Evolutionary conservation across 2,888 invertebrate species (phyloP).

Genomic region (Lepidochitona cinerea): DNA sequence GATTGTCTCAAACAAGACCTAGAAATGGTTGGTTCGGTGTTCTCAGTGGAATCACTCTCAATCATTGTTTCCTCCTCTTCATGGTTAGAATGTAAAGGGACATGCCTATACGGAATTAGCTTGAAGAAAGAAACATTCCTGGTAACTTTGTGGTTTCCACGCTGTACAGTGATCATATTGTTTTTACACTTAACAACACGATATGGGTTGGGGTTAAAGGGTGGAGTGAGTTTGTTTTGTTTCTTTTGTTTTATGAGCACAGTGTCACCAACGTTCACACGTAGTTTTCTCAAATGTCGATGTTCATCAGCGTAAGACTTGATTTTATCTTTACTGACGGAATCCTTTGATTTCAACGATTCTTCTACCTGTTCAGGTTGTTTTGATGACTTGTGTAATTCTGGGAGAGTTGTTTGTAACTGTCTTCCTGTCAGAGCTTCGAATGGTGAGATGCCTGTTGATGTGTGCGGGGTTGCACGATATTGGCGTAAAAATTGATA

Average conservation of each 20-base stretch:
- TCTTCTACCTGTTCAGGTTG: too few species aligned
- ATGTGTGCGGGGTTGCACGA: slow-evolving; percentile 20
- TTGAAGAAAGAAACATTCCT: slow-evolving; percentile 1
- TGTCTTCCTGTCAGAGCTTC: not conserved
- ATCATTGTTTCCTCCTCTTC: too few species aligned
- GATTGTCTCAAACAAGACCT: too few species aligned
- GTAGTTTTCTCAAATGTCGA: not conserved
- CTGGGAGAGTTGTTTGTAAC: not conserved
- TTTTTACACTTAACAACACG: not conserved
- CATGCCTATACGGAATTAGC: too few species aligned
- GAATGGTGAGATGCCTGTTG: slow-evolving; percentile 7
- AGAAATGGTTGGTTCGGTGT: too few species aligned
- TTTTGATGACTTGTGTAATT: too few species aligned
- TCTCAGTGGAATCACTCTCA: too few species aligned
- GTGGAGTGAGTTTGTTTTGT: not conserved
- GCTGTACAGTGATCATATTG: not conserved
- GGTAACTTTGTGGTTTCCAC: not conserved
- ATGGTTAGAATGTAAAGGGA: too few species aligned
- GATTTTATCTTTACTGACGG: not conserved
- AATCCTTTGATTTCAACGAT: not conserved
- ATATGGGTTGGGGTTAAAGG: not conserved
- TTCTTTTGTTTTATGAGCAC: not conserved
- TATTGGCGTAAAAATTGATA: slow-evolving; percentile 18
- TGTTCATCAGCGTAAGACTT: not conserved
- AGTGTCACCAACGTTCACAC: not conserved